Conservation (phyloP, 53 echinoderm and acorn worm species). For the Echinometra lucunter region DNA sequence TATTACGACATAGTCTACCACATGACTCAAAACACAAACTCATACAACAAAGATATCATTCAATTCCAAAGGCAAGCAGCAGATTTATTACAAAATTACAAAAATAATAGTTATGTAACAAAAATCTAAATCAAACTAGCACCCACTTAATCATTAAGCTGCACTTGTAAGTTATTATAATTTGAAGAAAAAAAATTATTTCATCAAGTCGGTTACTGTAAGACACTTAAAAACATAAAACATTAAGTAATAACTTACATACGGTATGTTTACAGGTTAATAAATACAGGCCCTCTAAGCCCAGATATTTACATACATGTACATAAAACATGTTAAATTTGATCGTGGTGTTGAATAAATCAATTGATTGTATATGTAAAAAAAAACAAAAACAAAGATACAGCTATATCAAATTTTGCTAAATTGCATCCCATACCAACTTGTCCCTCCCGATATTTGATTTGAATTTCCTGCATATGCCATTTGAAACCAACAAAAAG, state of each 20-base stretch:
- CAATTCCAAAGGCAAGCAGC: slow-evolving; percentile 27
- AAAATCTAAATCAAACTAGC: neutral
- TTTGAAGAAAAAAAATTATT: neutral
- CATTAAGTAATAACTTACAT: neutral
- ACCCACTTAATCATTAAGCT: slow-evolving; percentile 41
- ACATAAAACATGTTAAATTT: slow-evolving; percentile 7
- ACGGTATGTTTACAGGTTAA: neutral
- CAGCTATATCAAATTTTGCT: neutral
- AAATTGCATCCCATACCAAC: neutral
- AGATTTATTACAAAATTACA: slow-evolving; percentile 50
- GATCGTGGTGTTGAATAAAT: neutral
- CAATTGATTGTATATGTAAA: neutral
- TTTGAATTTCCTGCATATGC: neutral
- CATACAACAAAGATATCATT: neutral
- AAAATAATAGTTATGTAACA: neutral
- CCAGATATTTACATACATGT: slow-evolving; percentile 42
- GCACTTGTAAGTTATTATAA: neutral
- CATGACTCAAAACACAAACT: neutral
- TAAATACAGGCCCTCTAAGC: slow-evolving; percentile 25
- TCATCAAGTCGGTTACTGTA: neutral
- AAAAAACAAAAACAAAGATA: neutral
- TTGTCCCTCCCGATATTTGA: neutral
- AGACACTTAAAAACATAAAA: neutral
- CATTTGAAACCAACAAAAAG: neutral
- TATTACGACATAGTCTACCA: too few relatives aligned